Evolutionary conservation across 2,888 invertebrate genomes (phyloP), one percentile per base, ranked within the genome.

Genomic region (Drosophila multiciliata): DNA sequence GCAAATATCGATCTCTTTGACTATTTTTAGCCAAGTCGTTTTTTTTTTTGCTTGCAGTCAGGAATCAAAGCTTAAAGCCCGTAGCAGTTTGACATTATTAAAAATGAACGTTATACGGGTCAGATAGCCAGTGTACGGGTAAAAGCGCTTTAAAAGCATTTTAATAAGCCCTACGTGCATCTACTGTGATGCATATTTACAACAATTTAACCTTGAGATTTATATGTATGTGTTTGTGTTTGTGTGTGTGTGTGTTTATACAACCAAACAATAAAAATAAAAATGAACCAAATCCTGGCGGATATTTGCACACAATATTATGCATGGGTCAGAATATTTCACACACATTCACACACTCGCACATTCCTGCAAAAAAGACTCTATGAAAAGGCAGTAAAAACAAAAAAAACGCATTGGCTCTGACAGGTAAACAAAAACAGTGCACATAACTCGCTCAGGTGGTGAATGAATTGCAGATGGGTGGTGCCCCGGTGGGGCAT

Each of bases 131-230:
- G 69, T 42, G 33, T 50, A n/a, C 57, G 45, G 29, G 53, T 45
- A 36, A 32, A 26, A 59, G 20, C 45, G 50, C 68, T 35, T 54
- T 50, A 32, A 74, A 60, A 73, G 62, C 33, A 70, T 75, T 77
- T 82, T 59, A 71, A 80, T 72, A 69, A 72, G 71, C 82, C 75
- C 74, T 80, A 59, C 52, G 64, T 75, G 69, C 66, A 70, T 62
- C 66, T 60, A 78, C 76, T 57, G 69, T 73, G 73, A 84, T 82
- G 85, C 80, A 83, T 80, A 82, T 83, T 82, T 87, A 83, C 82
- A 69, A 68, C 87, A 74, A 57, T 73, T 80, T 84, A 87, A 84
- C 87, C 84, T 85, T 85, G 81, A 87, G 82, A 85, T 81, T 83
- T 81, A 87, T 85, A 75, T 68, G 62, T 57, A 72, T 36, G 20